These are phyloP conservation scores for Dicrostonyx torquatus DNA, from an alignment of 2,797 vertebrate genomes.

Conservation along the genomic window DNA sequence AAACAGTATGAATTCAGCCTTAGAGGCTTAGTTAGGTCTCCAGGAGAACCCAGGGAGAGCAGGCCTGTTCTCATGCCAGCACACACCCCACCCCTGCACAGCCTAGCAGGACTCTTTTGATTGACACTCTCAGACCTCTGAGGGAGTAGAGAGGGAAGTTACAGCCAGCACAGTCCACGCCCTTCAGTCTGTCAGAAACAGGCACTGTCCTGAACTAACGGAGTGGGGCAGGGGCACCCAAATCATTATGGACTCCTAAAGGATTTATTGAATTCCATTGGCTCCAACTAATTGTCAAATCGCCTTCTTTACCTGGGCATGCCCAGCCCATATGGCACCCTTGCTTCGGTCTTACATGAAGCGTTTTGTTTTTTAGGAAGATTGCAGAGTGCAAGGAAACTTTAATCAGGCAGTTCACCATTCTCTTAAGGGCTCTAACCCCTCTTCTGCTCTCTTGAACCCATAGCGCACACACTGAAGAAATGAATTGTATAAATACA, in stretches of 20 bases:
- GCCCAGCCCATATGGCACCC: neutral
- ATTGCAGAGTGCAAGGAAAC: neutral
- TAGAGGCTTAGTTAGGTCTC: neutral
- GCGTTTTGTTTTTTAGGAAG: neutral
- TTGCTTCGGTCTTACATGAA: constrained; percentile 38
- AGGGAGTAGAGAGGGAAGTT: neutral
- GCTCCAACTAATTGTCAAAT: neutral
- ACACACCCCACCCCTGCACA: fast-evolving
- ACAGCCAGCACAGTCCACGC: neutral
- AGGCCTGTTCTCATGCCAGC: fast-evolving
- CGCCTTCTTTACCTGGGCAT: neutral
- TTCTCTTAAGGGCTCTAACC: constrained; percentile 27
- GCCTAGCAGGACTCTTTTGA: neutral
- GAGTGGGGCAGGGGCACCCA: neutral
- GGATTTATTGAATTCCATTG: neutral
- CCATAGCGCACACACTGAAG: neutral
- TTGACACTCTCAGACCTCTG: neutral
- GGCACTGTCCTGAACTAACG: neutral
- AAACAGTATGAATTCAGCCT: neutral
- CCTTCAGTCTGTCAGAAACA: neutral
- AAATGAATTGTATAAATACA: constrained; percentile 30
- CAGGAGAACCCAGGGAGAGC: neutral
- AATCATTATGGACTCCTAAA: neutral
- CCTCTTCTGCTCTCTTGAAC: neutral
- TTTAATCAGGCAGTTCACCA: neutral